Conservation (phyloP, 2,797 vertebrate genomes). For the Cryptoprocta ferox region DNA sequence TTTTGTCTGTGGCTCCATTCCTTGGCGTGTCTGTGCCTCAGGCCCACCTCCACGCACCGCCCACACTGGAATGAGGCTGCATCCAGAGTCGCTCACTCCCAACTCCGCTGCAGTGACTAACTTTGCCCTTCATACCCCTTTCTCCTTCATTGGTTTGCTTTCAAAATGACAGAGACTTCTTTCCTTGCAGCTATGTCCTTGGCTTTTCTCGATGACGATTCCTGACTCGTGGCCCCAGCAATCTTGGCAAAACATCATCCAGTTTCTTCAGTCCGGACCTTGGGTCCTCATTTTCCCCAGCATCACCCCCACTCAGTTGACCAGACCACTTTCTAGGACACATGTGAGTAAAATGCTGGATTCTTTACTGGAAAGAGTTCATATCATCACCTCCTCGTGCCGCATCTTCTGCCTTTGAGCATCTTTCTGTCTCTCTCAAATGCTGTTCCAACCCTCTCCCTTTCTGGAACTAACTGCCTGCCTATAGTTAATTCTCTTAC, state of each 20-base stretch:
- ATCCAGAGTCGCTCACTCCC: neutral
- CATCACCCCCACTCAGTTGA: neutral
- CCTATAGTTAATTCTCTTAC: neutral
- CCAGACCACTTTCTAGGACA: neutral
- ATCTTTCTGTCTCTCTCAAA: constrained; percentile 22
- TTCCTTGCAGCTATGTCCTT: constrained; percentile 36
- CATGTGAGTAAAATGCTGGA: constrained; percentile 52
- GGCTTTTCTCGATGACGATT: constrained; percentile 66
- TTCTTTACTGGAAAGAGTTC: neutral
- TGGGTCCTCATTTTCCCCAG: neutral
- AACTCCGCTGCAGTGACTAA: neutral
- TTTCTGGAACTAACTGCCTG: neutral
- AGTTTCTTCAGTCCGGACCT: neutral
- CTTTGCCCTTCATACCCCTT: fast-evolving
- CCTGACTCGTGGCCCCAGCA: constrained; percentile 46
- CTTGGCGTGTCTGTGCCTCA: fast-evolving
- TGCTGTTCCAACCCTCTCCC: neutral
- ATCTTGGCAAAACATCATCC: constrained; percentile 43
- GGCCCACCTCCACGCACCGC: fast-evolving
- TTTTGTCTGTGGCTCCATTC: neutral
- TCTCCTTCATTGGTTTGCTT: neutral
- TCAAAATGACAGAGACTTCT: constrained; percentile 8
- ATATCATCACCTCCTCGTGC: neutral
- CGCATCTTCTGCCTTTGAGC: neutral
- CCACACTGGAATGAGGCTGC: fast-evolving